Base-by-base conservation (phyloP, 2,797 vertebrate species). In the Percopsis omiscomaycus region DNA sequence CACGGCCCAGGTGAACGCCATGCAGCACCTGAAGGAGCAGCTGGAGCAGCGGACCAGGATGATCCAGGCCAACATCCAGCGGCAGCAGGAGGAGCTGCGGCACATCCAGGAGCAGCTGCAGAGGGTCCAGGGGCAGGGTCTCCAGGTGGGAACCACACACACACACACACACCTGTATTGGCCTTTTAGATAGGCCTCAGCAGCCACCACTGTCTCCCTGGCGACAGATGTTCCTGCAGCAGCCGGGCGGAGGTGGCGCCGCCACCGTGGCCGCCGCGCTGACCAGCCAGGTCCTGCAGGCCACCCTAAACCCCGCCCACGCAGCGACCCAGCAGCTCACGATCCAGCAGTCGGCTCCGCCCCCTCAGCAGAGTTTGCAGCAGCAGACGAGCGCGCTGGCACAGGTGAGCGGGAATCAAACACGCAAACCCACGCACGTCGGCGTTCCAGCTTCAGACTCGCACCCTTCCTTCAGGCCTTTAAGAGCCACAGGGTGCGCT, bases 151-250 rank as follows among this genome's bases (percentile, higher is more conserved):
- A 44, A 4, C 22, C 37, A 55, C 16, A 49, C 29, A 42, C 45
- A 56, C 45, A 27, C n/a, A 57, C 42, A 44, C 16, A 58, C 16
- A 46, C 16, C 16, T 22, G 10, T 30, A 57, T 16, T n/a, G 22
- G 13, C 5, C 22, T 13, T 4, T 2, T 55, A 5, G 29, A 30
- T 3, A n/a, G 54, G 4, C 13, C 5, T 42, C 13, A 9, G 3
- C 14, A 32, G 13, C 30, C 14, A 54, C 14, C 14, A 6, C 12
- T 58, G 42, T 71, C 60, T 67, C 44, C 16, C 28, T 74, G 29
- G 14, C 5, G 0, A 60, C 90, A 98, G 96, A 97, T 98, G 96
- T 94, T 98, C 84, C 87, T 97, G 80, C 97, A 97, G 86, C 96
- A 91, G 86, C 81, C 94, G 0, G 85, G 94, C 46, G 89, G 94